These are phyloP conservation scores for Ctenodactylus gundi DNA, from an alignment of 2,113 vertebrate genomes.

Conservation along the genomic window DNA sequence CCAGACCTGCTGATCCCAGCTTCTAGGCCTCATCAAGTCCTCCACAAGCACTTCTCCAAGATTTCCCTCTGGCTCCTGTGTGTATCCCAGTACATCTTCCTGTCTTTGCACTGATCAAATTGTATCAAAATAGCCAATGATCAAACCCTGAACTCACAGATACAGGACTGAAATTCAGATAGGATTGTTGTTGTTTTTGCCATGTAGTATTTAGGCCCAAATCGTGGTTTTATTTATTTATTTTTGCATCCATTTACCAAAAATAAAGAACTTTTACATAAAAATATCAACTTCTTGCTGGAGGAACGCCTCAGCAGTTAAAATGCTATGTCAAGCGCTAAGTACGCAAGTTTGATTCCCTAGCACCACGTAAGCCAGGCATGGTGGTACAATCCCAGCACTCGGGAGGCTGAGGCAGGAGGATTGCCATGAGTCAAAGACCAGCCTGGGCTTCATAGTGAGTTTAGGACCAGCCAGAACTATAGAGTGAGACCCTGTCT, in stretches of 20 bases:
- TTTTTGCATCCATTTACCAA: conserved; percentile 9
- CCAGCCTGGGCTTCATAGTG: no score
- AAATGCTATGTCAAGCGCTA: no score
- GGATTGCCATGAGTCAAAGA: no score
- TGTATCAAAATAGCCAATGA: neutral
- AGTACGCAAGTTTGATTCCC: no score
- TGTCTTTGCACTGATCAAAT: neutral
- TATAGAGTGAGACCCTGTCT: no score
- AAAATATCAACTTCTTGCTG: conserved; percentile 23
- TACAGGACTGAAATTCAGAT: neutral
- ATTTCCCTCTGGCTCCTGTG: neutral
- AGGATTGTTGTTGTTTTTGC: neutral
- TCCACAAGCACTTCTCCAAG: neutral
- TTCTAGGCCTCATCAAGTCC: neutral
- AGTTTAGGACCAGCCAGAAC: no score
- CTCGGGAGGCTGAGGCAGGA: no score
- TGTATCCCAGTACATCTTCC: neutral
- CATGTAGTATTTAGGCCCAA: neutral
- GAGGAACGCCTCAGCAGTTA: no score
- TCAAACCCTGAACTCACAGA: neutral
- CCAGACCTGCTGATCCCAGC: neutral
- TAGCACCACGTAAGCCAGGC: no score
- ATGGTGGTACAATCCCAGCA: no score
- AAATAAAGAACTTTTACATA: neutral
- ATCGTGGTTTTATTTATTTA: neutral